A percentile compares a stretch with the other conserved stretches of the same genome.
phyloP scores from a whole-genome alignment of 2,888 invertebrate genomes.

The Brachynemurus nebulosus region DNA sequence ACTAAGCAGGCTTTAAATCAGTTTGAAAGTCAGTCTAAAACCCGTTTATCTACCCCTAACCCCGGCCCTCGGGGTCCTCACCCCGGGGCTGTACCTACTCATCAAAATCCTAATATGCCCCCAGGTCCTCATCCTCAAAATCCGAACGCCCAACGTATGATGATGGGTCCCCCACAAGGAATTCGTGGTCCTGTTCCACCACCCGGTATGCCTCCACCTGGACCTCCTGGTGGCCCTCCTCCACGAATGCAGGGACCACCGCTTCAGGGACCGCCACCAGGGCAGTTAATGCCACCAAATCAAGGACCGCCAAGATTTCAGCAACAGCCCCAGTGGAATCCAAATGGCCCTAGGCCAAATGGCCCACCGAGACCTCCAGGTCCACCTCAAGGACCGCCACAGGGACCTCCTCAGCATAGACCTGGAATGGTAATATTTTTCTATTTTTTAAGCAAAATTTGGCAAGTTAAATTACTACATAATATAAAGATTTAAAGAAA shows the following conservation, averaged over 20 bases:
- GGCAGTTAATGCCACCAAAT: slow-evolving; percentile 40
- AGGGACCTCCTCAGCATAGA: slow-evolving; percentile 40
- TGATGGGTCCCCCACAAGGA: slow-evolving; percentile 28
- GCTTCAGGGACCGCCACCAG: slow-evolving; percentile 43
- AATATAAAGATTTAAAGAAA: too few relatives aligned
- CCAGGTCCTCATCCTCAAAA: slow-evolving; percentile 38
- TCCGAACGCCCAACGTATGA: slow-evolving; percentile 37
- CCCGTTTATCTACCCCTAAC: slow-evolving; percentile 66
- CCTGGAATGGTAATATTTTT: slow-evolving; percentile 43
- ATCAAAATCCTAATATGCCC: slow-evolving; percentile 31
- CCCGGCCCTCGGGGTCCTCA: slow-evolving; percentile 44
- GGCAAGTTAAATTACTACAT: too few relatives aligned
- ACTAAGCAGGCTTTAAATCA: slow-evolving; percentile 78
- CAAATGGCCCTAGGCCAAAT: slow-evolving; percentile 37
- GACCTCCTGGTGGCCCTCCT: slow-evolving; percentile 32
- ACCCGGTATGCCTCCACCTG: slow-evolving; percentile 33
- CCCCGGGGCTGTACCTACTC: slow-evolving; percentile 39
- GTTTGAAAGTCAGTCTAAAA: slow-evolving; percentile 88
- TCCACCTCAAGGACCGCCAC: slow-evolving; percentile 45
- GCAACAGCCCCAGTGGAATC: slow-evolving; percentile 37
- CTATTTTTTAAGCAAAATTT: too few relatives aligned
- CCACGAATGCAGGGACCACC: slow-evolving; percentile 40
- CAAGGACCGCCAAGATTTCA: slow-evolving; percentile 48
- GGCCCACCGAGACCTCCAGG: slow-evolving; percentile 41
- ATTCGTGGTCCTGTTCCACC: slow-evolving; percentile 32